Percentiles rank a stretch among this genome's conserved stretches.
Conservation (phyloP, 2,888 invertebrate genomes). For the Limnephilus lunatus region DNA sequence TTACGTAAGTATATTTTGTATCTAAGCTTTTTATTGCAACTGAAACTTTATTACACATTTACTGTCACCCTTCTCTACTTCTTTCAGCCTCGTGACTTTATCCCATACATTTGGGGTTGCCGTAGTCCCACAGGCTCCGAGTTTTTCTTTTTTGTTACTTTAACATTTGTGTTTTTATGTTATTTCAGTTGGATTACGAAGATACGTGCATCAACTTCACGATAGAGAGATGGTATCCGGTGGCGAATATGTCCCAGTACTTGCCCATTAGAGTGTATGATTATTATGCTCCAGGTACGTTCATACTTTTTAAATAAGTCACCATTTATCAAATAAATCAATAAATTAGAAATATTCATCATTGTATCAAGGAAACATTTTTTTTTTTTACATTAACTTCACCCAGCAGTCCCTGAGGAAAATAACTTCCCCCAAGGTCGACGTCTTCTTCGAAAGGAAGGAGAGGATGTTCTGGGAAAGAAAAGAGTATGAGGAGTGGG, state of each 20-base stretch:
- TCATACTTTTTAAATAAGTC: neutral
- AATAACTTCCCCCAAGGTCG: no score
- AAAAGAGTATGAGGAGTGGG: no score
- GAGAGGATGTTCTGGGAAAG: no score
- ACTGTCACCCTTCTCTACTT: neutral
- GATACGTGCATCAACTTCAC: conserved; percentile 95
- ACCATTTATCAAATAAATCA: neutral
- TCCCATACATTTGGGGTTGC: no score
- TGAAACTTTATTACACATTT: neutral
- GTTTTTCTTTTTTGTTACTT: no score
- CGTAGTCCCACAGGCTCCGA: no score
- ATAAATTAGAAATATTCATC: neutral
- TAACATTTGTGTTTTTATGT: neutral
- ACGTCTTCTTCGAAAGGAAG: no score
- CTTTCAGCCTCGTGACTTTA: no score
- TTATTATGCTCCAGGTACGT: conserved; percentile 95
- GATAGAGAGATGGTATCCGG: conserved; percentile 95
- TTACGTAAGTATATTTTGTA: conserved; percentile 81
- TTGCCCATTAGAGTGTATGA: conserved; percentile 94
- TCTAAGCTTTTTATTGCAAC: neutral
- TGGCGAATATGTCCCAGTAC: conserved; percentile 97
- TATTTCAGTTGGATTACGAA: conserved; percentile 85
- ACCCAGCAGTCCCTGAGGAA: no score
- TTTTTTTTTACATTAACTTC: no score
- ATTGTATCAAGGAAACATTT: neutral